These are phyloP conservation scores for Petrocephalus zakoni DNA, from an alignment of 2,113 vertebrate species.

Conservation along the genomic window DNA sequence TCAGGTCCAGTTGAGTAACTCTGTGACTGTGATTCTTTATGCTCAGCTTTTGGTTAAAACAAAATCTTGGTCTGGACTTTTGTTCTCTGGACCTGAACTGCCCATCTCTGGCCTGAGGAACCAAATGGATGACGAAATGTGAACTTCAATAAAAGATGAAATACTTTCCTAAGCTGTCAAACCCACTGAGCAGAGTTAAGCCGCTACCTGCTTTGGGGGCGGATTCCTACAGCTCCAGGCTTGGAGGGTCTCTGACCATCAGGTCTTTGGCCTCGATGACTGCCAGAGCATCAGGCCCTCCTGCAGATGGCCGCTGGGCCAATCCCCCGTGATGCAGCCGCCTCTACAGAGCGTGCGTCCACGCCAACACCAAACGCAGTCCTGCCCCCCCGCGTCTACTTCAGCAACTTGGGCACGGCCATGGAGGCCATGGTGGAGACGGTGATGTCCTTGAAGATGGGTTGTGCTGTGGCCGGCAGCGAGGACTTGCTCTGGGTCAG, in stretches of 20 bases:
- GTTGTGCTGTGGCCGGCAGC: slow-evolving; percentile 61
- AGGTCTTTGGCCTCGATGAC: background rate
- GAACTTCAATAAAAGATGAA: background rate
- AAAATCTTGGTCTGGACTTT: background rate
- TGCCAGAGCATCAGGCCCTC: background rate
- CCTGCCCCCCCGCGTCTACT: slow-evolving; percentile 54
- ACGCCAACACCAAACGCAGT: background rate
- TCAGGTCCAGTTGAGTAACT: background rate
- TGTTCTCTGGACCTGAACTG: background rate
- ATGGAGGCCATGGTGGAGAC: slow-evolving; percentile 79
- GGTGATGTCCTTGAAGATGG: slow-evolving; percentile 85
- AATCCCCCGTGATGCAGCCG: background rate
- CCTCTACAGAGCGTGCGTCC: background rate
- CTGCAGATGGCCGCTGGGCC: background rate
- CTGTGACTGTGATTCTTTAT: background rate
- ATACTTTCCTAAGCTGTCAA: background rate
- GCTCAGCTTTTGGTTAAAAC: background rate
- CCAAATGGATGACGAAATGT: background rate
- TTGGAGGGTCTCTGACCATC: background rate
- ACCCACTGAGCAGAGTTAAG: background rate
- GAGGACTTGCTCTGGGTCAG: slow-evolving; percentile 78
- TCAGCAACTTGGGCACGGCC: slow-evolving; percentile 86
- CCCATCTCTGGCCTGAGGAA: background rate
- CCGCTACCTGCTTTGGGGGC: background rate
- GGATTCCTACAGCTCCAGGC: background rate